A percentile compares a stretch with the other conserved stretches of the same genome.
Conservation (phyloP, 2,888 invertebrate genomes). For the Pyrrhia umbra region DNA sequence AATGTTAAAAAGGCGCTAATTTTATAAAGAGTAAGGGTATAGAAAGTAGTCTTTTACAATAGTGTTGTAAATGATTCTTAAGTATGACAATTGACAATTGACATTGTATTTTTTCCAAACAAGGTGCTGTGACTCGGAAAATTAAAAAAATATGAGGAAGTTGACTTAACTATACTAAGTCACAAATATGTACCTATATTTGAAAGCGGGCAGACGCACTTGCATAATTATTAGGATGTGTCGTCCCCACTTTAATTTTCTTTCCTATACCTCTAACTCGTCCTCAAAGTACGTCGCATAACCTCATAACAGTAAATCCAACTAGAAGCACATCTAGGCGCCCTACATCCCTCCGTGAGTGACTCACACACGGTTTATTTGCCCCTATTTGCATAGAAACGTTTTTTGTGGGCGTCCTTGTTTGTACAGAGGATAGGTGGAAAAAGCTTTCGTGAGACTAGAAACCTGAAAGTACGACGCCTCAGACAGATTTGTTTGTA, state of each 20-base stretch:
- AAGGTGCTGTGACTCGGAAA: no score
- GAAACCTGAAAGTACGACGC: conserved; percentile 75
- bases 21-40: no score
- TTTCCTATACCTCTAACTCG: neutral
- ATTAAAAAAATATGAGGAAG: no score
- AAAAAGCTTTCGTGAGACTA: conserved; percentile 81
- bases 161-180: no score
- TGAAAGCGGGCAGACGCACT: no score
- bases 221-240: no score
- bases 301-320: conserved; percentile 41
- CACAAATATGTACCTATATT: no score
- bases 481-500: conserved; percentile 84
- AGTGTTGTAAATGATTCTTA: no score
- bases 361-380: conserved; percentile 88
- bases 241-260: conserved; percentile 11
- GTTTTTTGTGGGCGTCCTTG: conserved; percentile 89
- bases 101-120: no score
- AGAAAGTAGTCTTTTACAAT: no score
- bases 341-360: conserved; percentile 69
- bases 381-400: conserved; percentile 90
- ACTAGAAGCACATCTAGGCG: conserved; percentile 59
- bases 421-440: conserved; percentile 88
- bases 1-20: no score
- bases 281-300: conserved; percentile 3
- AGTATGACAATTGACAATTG: no score